Conservation (phyloP, 2,888 invertebrate genomes). For the Papilio elwesi region DNA sequence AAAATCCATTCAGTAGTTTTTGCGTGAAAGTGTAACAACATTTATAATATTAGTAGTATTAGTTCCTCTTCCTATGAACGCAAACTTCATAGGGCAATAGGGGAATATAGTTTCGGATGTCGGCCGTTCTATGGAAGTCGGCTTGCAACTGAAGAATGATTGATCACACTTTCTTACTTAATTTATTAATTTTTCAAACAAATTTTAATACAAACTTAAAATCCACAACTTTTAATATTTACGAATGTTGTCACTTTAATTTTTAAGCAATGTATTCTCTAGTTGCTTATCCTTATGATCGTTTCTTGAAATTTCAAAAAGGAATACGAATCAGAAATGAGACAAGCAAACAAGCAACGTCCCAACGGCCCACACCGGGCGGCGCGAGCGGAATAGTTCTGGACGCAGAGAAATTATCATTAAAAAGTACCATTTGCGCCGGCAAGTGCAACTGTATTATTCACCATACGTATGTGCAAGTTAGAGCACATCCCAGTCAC, state of each 20-base stretch:
- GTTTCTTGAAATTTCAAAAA: constrained; percentile 33
- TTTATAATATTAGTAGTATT: too few relatives aligned
- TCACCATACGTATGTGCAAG: constrained; percentile 13
- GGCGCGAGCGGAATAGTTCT: constrained; percentile 19
- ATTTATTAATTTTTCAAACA: neutral
- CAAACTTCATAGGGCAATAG: too few relatives aligned
- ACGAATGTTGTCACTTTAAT: neutral
- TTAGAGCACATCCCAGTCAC: constrained; percentile 26
- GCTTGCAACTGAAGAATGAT: too few relatives aligned
- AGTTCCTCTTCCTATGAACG: too few relatives aligned
- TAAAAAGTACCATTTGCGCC: constrained; percentile 33
- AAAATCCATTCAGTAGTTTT: too few relatives aligned
- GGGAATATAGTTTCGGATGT: too few relatives aligned
- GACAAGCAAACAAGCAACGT: constrained; percentile 37
- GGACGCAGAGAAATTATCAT: constrained; percentile 35
- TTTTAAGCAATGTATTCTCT: neutral
- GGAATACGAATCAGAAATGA: constrained; percentile 36
- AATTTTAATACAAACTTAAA: neutral
- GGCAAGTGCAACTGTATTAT: constrained; percentile 32
- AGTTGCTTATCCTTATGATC: constrained; percentile 13
- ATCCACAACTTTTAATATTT: neutral
- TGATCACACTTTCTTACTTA: neutral
- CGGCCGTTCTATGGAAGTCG: too few relatives aligned
- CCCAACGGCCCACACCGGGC: constrained; percentile 29
- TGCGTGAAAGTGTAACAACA: too few relatives aligned